Conservation (phyloP, 2,888 invertebrate species). For the Xylocampa areola region DNA sequence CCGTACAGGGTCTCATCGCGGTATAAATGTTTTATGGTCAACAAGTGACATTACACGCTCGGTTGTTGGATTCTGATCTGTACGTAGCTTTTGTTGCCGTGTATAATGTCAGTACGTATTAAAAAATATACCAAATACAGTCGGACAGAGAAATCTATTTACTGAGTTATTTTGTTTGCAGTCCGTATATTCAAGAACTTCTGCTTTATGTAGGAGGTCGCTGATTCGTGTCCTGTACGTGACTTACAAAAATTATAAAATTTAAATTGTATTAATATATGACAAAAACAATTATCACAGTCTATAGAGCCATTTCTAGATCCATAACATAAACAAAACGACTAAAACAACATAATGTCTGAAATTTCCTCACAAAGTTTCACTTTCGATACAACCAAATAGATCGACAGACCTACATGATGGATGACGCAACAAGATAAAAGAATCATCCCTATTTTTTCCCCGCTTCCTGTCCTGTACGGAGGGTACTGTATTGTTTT, state of each 20-base stretch:
- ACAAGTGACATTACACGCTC: slow-evolving; percentile 61
- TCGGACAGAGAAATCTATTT: too few relatives aligned
- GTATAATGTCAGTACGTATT: slow-evolving; percentile 40
- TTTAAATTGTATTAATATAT: too few relatives aligned
- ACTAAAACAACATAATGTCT: neutral
- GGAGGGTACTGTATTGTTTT: slow-evolving; percentile 73
- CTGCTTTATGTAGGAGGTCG: too few relatives aligned
- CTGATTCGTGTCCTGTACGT: too few relatives aligned
- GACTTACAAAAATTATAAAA: too few relatives aligned
- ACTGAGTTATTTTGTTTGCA: too few relatives aligned
- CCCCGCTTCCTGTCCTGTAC: slow-evolving; percentile 67
- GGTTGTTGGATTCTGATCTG: slow-evolving; percentile 52
- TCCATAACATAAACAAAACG: too few relatives aligned
- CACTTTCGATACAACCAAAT: slow-evolving; percentile 49
- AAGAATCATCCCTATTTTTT: slow-evolving; percentile 72
- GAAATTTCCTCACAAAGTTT: neutral
- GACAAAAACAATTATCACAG: too few relatives aligned
- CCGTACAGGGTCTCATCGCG: slow-evolving; percentile 59
- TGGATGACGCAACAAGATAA: slow-evolving; percentile 72
- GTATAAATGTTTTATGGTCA: slow-evolving; percentile 60
- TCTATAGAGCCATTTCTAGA: too few relatives aligned
- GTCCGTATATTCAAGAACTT: too few relatives aligned
- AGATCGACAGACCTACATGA: slow-evolving; percentile 56
- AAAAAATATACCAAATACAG: slow-evolving; percentile 49
- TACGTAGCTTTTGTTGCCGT: slow-evolving; percentile 34